These are phyloP conservation scores for Squalus acanthias DNA, from an alignment of 2,797 vertebrate genomes.

Conservation along the genomic window DNA sequence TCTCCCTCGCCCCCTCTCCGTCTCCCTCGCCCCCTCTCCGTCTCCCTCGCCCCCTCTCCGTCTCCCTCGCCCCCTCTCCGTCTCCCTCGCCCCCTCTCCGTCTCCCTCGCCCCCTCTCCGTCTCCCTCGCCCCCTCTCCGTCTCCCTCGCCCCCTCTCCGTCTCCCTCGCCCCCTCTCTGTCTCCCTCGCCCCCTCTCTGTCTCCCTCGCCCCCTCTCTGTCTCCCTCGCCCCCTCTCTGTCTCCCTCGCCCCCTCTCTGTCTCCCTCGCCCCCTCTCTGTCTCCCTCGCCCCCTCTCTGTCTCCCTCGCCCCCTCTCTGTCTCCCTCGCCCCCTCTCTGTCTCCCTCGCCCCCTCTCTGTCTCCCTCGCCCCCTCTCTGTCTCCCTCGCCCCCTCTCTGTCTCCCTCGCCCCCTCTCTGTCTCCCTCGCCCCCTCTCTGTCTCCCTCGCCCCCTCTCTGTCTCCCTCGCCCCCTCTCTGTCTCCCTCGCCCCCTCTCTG, in stretches of 20 bases:
- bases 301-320: no score
- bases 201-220: background rate
- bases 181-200: no score
- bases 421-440: no score
- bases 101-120: no score
- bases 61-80: background rate
- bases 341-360: no score
- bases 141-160: background rate
- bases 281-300: no score
- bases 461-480: background rate
- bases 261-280: no score
- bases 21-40: background rate
- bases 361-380: background rate
- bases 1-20: no score
- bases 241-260: background rate
- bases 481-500: background rate
- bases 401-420: background rate
- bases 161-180: background rate
- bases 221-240: background rate
- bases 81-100: background rate
- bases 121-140: no score
- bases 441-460: no score
- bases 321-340: no score
- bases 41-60: no score
- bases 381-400: background rate